phyloP scores from a whole-genome alignment of 2,888 invertebrate genomes.

The Syrphus vitripennis region DNA sequence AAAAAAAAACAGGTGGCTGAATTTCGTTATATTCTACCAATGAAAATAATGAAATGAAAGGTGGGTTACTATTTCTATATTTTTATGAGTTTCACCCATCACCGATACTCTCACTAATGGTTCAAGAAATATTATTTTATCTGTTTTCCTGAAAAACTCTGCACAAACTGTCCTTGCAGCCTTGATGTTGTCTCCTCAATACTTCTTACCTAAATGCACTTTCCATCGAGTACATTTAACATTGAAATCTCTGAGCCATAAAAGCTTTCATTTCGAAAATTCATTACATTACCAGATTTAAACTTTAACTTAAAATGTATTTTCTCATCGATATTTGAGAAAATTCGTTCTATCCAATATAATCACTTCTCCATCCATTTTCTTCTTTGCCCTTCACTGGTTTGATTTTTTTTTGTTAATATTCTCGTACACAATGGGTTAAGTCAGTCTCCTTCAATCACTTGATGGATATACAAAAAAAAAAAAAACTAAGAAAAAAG shows the following conservation, averaged over 20 bases:
- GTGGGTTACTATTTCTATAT: too few species aligned
- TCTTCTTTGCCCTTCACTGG: neutral
- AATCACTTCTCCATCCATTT: conserved; percentile 25
- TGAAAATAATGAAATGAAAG: too few species aligned
- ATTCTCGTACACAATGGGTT: neutral
- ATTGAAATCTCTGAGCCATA: neutral
- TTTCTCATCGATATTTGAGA: neutral
- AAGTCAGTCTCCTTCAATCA: conserved; percentile 17
- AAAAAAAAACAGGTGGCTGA: too few species aligned
- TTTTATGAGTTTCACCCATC: too few species aligned
- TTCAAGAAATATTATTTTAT: too few species aligned
- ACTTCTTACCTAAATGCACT: too few species aligned
- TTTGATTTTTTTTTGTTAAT: neutral
- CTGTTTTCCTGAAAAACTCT: too few species aligned
- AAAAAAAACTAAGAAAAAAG: neutral
- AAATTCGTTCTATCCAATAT: neutral
- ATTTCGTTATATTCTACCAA: too few species aligned
- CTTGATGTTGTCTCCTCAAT: too few species aligned
- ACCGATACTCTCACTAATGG: too few species aligned
- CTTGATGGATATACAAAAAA: conserved; percentile 1
- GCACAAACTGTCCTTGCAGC: too few species aligned
- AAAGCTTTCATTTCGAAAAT: neutral
- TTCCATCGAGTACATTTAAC: neutral
- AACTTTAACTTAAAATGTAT: neutral
- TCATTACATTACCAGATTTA: neutral